These are phyloP conservation scores for Serilophus lunatus DNA, from an alignment of 2,113 vertebrate species.

Conservation along the genomic window DNA sequence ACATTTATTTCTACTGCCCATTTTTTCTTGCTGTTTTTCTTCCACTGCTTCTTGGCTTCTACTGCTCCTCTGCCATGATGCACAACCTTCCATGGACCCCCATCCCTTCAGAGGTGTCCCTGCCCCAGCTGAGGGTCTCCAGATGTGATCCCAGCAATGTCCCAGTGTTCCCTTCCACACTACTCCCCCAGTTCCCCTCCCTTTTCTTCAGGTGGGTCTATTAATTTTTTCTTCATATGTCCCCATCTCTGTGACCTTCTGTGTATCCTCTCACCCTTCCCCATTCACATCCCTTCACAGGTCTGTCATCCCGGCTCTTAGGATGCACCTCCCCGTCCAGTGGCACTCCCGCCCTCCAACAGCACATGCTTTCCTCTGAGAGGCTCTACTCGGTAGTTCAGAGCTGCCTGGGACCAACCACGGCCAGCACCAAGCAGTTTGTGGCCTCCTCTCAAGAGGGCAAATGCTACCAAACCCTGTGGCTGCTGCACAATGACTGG, in stretches of 20 bases:
- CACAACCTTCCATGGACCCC: background rate
- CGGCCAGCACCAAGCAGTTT: background rate
- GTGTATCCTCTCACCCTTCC: background rate
- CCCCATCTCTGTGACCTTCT: background rate
- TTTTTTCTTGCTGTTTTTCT: background rate
- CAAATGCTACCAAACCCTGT: background rate
- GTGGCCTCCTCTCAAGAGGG: background rate
- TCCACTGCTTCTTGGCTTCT: background rate
- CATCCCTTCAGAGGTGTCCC: background rate
- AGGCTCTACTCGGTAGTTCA: no score
- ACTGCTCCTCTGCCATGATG: background rate
- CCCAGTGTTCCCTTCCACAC: background rate
- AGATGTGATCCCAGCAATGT: background rate
- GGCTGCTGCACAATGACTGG: background rate
- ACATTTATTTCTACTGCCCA: background rate
- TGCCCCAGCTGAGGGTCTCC: background rate
- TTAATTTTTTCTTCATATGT: background rate
- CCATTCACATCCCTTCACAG: background rate
- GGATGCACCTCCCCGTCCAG: background rate
- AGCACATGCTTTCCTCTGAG: no score
- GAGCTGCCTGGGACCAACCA: background rate
- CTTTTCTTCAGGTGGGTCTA: background rate
- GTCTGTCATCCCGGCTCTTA: rapidly evolving
- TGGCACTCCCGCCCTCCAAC: background rate
- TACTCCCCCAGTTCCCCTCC: background rate